Evolutionary conservation across 1,140 invertebrate species (phyloP).

Genomic region (Psilanteris sp.): DNA sequence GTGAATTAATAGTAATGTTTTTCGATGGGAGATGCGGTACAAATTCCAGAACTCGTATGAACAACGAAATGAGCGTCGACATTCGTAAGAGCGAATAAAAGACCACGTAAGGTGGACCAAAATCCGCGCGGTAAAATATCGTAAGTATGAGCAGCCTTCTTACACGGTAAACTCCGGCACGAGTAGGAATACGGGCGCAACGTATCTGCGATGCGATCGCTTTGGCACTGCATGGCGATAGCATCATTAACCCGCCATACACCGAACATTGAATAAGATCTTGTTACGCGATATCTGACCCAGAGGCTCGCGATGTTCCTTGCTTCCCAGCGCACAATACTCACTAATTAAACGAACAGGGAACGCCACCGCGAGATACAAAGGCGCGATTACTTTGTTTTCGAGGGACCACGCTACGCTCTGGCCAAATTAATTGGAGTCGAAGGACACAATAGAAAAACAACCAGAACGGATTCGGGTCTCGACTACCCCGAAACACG

Average conservation of each 20-base stretch:
- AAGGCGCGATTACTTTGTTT: constrained; percentile 78
- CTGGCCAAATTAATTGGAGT: constrained; percentile 77
- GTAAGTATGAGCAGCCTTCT: constrained; percentile 58
- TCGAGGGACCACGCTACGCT: constrained; percentile 73
- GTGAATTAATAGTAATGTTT: not conserved
- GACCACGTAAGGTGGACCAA: constrained; percentile 23
- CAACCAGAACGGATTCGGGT: constrained; percentile 17
- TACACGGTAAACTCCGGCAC: constrained; percentile 56
- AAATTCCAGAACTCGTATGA: constrained; percentile 47
- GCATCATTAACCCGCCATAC: constrained; percentile 78
- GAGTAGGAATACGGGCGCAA: constrained; percentile 65
- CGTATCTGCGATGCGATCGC: constrained; percentile 78
- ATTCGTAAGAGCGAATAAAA: constrained; percentile 37
- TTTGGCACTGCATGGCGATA: constrained; percentile 80
- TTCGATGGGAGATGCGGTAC: not conserved
- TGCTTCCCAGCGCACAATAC: constrained; percentile 74
- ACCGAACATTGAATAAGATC: constrained; percentile 78
- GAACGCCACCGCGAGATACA: constrained; percentile 75
- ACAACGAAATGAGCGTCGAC: constrained; percentile 13
- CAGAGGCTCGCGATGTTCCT: constrained; percentile 58
- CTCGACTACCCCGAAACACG: constrained; percentile 24
- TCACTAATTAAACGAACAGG: constrained; percentile 78
- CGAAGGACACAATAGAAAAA: constrained; percentile 70
- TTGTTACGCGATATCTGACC: constrained; percentile 76
- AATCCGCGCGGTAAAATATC: constrained; percentile 65